phyloP scores from a whole-genome alignment of 2,888 invertebrate species.

The Alsophila aescularia region DNA sequence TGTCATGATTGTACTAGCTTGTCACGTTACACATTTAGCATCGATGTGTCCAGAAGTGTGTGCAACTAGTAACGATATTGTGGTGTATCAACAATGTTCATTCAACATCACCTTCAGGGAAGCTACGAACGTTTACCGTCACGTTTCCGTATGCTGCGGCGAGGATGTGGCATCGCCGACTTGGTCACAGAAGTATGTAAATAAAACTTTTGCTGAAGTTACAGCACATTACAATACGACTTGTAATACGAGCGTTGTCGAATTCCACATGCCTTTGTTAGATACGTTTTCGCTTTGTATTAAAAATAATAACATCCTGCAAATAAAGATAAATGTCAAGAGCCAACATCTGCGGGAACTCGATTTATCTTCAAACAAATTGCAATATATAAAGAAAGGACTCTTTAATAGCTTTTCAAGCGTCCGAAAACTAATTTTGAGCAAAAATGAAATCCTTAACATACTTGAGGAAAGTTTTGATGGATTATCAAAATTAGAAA shows the following conservation, averaged over 20 bases:
- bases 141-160: slow-evolving; percentile 63
- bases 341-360: slow-evolving; percentile 77
- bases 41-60: slow-evolving; percentile 65
- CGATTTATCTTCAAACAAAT: slow-evolving; percentile 85
- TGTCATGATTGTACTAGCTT: slow-evolving; percentile 65
- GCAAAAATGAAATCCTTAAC: slow-evolving; percentile 86
- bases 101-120: slow-evolving; percentile 68
- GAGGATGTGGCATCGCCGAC: slow-evolving; percentile 48
- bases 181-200: slow-evolving; percentile 57
- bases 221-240: slow-evolving; percentile 49
- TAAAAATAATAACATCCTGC: slow-evolving; percentile 62
- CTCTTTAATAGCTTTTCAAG: slow-evolving; percentile 83
- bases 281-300: slow-evolving; percentile 64
- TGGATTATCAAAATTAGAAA: slow-evolving; percentile 86
- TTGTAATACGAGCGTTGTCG: slow-evolving; percentile 62
- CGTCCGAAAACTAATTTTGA: slow-evolving; percentile 87
- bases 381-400: slow-evolving; percentile 78
- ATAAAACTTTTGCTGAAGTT: slow-evolving; percentile 66
- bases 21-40: slow-evolving; percentile 64
- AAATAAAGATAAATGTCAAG: slow-evolving; percentile 63
- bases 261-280: slow-evolving; percentile 58
- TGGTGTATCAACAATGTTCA: slow-evolving; percentile 64
- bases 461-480: slow-evolving; percentile 85
- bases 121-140: slow-evolving; percentile 52
- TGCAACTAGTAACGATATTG: slow-evolving; percentile 55